Base-by-base conservation (phyloP, 1,140 invertebrate genomes). In the Trissolcus basalis region DNA sequence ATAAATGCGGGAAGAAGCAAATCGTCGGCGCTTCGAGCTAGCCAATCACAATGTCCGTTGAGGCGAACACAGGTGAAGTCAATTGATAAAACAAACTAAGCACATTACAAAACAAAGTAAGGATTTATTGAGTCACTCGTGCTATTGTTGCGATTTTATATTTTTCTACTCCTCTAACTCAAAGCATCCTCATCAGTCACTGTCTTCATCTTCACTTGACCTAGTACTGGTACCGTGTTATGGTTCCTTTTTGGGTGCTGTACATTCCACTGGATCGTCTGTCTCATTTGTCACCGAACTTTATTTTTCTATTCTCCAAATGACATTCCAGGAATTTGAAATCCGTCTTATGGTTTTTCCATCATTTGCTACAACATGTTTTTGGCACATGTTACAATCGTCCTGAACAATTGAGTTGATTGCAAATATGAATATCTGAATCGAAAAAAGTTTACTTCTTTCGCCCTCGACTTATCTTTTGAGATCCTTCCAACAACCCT, bases 151-250 rank as follows among this genome's bases (percentile, higher is more conserved):
- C 70, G 73, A 68, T 81, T 83, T 83, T 82, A 79, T 82, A 83
- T 82, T 83, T 82, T 83, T 83, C 77, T 82, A 83, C 80, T 83
- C 69, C 67, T 78, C 51, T 53, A 55, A 67, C 67, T 75, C 70
- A 48, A 60, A 58, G 67, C 68, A 72, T 75, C 54, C 71, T 54
- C 71, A 61, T 72, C 47, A 27, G 63, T 27, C 59, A 47, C 67
- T 60, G 55, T 61, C 69, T 71, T 70, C 70, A 51, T 70, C 41
- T 56, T 56, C 50, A n/a, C n/a, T 70, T 67, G 11, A 51, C 61
- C 55, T 70, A 27, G 50, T 51, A 55, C 55, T 51, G 27, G 59
- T 68, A 4, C 65, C 48, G 39, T 56, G 64, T 61, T 54, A 68
- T 63, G 54, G 56, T 78, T 73, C 67, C 67, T 77, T 70, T 44